Evolutionary conservation across 2,797 vertebrate species (phyloP).

Genomic region (Sebastes miniatus): DNA sequence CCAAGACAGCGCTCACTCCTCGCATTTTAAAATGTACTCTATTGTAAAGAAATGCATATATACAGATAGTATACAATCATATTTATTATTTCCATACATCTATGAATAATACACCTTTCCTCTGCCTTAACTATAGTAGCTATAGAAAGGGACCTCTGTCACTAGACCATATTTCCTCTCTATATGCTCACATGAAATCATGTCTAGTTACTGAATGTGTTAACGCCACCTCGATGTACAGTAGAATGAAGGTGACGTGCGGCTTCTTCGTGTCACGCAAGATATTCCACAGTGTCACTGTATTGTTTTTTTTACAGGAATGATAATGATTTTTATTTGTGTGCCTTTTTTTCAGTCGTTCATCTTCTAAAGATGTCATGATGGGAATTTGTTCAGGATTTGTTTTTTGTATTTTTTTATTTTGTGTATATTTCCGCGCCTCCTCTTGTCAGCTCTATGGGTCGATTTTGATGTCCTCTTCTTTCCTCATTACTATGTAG

Average conservation of each 20-base stretch:
- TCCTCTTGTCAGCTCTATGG: conserved; percentile 12
- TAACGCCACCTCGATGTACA: conserved; percentile 37
- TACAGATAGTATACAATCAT: conserved; percentile 75
- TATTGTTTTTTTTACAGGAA: conserved; percentile 24
- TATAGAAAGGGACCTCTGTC: conserved; percentile 60
- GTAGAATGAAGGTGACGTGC: conserved; percentile 14
- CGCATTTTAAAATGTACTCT: conserved; percentile 65
- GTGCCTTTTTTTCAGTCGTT: conserved; percentile 68
- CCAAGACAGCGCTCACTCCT: conserved; percentile 35
- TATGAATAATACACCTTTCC: conserved; percentile 57
- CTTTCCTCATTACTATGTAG: conserved; percentile 46
- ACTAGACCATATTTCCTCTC: conserved; percentile 1
- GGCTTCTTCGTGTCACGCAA: not conserved
- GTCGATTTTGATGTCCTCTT: conserved; percentile 12
- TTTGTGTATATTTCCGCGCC: conserved; percentile 19
- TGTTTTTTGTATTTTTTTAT: not conserved
- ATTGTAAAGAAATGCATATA: conserved; percentile 72
- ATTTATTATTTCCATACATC: conserved; percentile 78
- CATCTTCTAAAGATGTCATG: conserved; percentile 46
- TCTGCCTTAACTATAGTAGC: conserved; percentile 76
- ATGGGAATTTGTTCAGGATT: conserved; percentile 25
- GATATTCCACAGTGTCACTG: conserved; percentile 34
- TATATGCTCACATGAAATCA: conserved; percentile 4
- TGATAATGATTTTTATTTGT: conserved; percentile 61
- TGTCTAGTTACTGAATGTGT: conserved; percentile 49